phyloP scores from a whole-genome alignment of 1,140 invertebrate genomes.

The Drosophila cardini region DNA sequence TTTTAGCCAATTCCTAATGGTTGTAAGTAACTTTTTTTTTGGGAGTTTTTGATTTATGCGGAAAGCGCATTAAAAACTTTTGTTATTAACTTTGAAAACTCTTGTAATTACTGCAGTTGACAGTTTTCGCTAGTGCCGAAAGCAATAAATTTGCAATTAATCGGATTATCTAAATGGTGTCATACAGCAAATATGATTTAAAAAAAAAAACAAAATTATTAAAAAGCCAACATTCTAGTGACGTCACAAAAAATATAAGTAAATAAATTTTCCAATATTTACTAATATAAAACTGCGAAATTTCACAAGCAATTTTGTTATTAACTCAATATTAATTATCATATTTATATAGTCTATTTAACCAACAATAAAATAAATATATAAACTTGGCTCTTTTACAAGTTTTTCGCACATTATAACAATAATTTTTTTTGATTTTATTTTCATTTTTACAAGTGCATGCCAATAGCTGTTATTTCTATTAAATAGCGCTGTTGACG shows the following conservation, averaged over 20 bases:
- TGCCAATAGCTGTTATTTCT: constrained; percentile 17
- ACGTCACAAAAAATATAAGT: no score
- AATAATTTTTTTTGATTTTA: background rate
- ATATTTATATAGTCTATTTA: constrained; percentile 2
- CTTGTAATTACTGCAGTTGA: constrained; percentile 20
- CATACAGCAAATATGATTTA: background rate
- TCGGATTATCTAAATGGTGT: constrained; percentile 14
- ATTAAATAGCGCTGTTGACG: constrained; percentile 32
- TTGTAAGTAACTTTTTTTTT: constrained; percentile 18
- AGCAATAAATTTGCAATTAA: constrained; percentile 20
- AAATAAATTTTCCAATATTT: no score
- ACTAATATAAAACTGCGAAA: no score
- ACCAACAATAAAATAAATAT: background rate
- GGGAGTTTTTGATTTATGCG: constrained; percentile 25
- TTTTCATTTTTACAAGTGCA: constrained; percentile 22
- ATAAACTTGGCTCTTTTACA: background rate
- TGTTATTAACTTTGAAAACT: constrained; percentile 21
- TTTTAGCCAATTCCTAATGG: constrained; percentile 14
- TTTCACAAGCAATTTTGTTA: background rate
- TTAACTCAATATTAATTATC: background rate
- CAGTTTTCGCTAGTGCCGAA: background rate
- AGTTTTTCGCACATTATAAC: constrained; percentile 3
- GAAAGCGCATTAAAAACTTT: constrained; percentile 40
- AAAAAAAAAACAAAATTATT: background rate
- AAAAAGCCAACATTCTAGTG: no score